Evolutionary conservation across 2,888 invertebrate species (phyloP).

Genomic region (Silvanus unidentatus): DNA sequence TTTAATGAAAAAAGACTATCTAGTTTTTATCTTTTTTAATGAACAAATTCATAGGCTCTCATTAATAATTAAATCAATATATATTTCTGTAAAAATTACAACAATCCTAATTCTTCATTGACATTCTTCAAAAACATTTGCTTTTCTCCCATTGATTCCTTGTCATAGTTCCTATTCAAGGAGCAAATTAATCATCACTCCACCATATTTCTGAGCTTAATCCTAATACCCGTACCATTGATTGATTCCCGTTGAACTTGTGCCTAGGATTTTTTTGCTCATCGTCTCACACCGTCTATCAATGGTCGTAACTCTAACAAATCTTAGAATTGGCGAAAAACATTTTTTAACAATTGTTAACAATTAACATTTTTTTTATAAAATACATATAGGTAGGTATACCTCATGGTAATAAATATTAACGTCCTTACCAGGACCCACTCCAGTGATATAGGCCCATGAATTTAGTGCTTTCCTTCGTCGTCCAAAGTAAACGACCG

Average conservation of each 20-base stretch:
- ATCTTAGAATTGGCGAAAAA: slow-evolving; percentile 18
- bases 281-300: slow-evolving; percentile 21
- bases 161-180: slow-evolving; percentile 24
- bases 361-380: too few relatives aligned
- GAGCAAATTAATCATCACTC: slow-evolving; percentile 26
- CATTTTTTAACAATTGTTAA: neutral
- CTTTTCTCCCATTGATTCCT: slow-evolving; percentile 19
- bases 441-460: slow-evolving; percentile 38
- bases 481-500: slow-evolving; percentile 56
- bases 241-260: slow-evolving; percentile 19
- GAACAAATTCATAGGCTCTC: too few relatives aligned
- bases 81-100: too few relatives aligned
- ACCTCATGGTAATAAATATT: slow-evolving; percentile 17
- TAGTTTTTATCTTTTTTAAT: too few relatives aligned
- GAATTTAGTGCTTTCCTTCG: slow-evolving; percentile 23
- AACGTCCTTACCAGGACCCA: slow-evolving; percentile 40
- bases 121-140: neutral
- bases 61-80: too few relatives aligned
- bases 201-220: slow-evolving; percentile 19
- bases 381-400: too few relatives aligned
- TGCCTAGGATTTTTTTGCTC: slow-evolving; percentile 24
- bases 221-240: slow-evolving; percentile 24
- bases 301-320: slow-evolving; percentile 17
- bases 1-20: too few relatives aligned
- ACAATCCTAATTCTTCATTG: too few relatives aligned